Base-by-base conservation (phyloP, 2,113 vertebrate genomes). In the Nymphicus hollandicus region DNA sequence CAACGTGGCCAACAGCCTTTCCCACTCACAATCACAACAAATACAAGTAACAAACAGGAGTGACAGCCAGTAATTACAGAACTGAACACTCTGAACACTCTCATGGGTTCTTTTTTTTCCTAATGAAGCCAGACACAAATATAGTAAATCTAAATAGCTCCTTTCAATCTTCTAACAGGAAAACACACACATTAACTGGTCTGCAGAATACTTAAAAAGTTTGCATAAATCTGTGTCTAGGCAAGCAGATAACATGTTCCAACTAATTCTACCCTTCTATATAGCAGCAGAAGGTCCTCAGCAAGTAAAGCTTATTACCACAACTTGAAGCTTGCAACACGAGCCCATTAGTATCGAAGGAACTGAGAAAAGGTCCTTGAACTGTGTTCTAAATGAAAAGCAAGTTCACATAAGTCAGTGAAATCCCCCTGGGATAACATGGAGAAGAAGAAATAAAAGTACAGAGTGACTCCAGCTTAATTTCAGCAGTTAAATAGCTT, bases 231-330 rank as follows among this genome's bases (percentile, higher is more conserved):
- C 76, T 65, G 13, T 61, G 90, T n/a, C 79, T 80, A 72, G n/a
- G 73, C 73, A 84, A 80, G 35, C 76, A 58, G 91, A 43, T 91
- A 86, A 94, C 96, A 91, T 52, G 85, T 63, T 95, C 46, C 86
- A 47, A 31, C 35, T 66, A 16, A 65, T 65, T 84, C 52, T 65
- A n/a, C 44, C 41, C 65, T 92, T 35, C 27, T 28, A 29, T 1
- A 7, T 10, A 56, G 65, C 46, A 58, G 52, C 60, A 90, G 69
- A 9, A 92, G 55, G 41, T 50, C 53, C 22, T 88, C 61, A 22
- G 35, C 73, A 52, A 58, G 41, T 33, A 61, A 9, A 74, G 61
- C 3, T 79, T 86, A 79, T 58, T 63, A 33, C 27, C 13, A 37
- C 47, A 61, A 47, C 77, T 15, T 44, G 28, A 41, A 76, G 83